Evolutionary conservation across 1,140 invertebrate species (phyloP), one percentile per base, ranked within the genome.

Genomic region (Cydia pomonella): DNA sequence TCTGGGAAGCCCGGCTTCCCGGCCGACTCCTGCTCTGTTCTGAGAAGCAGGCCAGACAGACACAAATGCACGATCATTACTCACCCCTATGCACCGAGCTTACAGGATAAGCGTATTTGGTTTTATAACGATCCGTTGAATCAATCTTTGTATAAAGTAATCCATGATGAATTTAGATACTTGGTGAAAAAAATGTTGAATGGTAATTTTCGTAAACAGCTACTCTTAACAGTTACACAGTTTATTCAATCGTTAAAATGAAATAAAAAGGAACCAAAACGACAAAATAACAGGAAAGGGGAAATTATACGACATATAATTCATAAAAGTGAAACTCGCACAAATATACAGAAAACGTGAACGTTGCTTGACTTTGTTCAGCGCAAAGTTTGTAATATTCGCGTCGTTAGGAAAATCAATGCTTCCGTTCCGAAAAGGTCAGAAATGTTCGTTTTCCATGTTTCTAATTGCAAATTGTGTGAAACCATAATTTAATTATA

Each of bases 1-100:
- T 59, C 53, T 59, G 53, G 53, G 53, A 59, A 59, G 21, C 73
- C 64, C 81, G 63, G 66, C 77, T 84, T 83, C 82, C 80, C 78
- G 76, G 73, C 80, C 50, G 77, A 77, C 72, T 76, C 75, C 79
- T 81, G 77, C 75, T 79, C 72, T 72, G 75, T 85, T 82, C 82
- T 75, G 50, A 80, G 84, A 83, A 86, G 72, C 33, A 44, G 41
- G 69, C 64, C 38, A 75, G 75, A 74, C 53, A 59, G 53, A 59
- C 23, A 59, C 53, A 23, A 59, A 59, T 59, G 53, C 53, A 59
- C 53, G 53, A 59, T 59, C 21, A 59, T 59, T 59, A 59, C 53
- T 59, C 53, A 59, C 53, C 53, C 53, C 53, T 9, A 59, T 59
- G 53, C 53, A 59, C 53, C 23, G 53, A 59, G 53, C 53, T 18